A percentile compares a stretch with the other conserved stretches of the same genome.
Evolutionary conservation across 1,140 invertebrate genomes (phyloP).

Genomic region (Drosophila sp.): DNA sequence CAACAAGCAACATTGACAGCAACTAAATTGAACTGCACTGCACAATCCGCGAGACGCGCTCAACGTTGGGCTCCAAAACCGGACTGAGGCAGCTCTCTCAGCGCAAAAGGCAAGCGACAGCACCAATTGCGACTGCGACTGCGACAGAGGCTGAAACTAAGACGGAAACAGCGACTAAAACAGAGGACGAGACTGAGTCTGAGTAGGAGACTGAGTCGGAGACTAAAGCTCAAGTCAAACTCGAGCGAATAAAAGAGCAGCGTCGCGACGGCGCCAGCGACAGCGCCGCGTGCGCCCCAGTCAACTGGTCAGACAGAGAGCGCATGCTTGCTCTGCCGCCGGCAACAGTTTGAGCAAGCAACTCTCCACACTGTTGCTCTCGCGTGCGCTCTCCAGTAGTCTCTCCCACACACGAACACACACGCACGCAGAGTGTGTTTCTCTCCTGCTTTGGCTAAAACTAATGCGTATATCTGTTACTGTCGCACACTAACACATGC

Average conservation of each 20-base stretch:
- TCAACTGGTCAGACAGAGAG: conserved; percentile 66
- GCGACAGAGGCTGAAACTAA: conserved; percentile 22
- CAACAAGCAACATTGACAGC: conserved; percentile 23
- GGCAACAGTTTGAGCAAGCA: conserved; percentile 24
- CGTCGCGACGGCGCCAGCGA: conserved; percentile 54
- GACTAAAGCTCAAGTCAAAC: conserved; percentile 44
- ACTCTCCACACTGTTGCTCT: conserved; percentile 28
- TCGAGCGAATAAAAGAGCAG: conserved; percentile 26
- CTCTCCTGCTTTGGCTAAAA: not conserved
- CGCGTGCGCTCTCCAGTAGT: not conserved
- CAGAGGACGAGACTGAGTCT: conserved; percentile 16
- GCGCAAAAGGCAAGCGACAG: conserved; percentile 17
- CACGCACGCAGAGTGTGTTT: not conserved
- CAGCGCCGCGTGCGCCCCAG: conserved; percentile 53
- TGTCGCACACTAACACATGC: conserved; percentile 26
- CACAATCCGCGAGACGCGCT: conserved; percentile 68
- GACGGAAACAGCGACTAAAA: conserved; percentile 43
- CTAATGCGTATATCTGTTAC: conserved; percentile 9
- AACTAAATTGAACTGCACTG: conserved; percentile 27
- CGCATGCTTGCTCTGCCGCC: conserved; percentile 74
- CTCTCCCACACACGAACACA: conserved; percentile 11
- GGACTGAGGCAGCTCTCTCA: conserved; percentile 65
- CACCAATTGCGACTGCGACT: conserved; percentile 32
- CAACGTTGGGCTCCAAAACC: conserved; percentile 77
- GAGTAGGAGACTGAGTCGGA: conserved; percentile 10